Evolutionary conservation across 2,797 vertebrate species (phyloP).

Genomic region (Myripristis murdjan): DNA sequence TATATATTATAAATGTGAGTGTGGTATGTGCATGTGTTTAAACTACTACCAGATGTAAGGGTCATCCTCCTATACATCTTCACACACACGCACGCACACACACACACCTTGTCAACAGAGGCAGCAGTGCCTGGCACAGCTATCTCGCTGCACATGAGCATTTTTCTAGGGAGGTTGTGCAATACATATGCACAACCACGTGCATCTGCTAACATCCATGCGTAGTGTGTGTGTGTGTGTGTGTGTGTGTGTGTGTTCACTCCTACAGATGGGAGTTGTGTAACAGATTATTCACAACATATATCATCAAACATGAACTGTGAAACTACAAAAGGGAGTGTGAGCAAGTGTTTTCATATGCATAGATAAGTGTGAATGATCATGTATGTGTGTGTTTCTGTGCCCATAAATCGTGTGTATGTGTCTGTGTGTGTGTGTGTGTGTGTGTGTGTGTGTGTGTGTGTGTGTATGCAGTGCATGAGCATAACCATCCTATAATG

Average conservation of each 20-base stretch:
- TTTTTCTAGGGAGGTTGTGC: slow-evolving; percentile 26
- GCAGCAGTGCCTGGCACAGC: slow-evolving; percentile 73
- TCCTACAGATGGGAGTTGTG: no score
- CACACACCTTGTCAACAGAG: slow-evolving; percentile 57
- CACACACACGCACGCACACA: slow-evolving; percentile 30
- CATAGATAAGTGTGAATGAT: no score
- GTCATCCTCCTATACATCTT: slow-evolving; percentile 29
- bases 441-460: no score
- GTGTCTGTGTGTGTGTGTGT: no score
- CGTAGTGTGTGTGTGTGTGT: not conserved
- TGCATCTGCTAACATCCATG: not conserved
- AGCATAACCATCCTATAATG: no score
- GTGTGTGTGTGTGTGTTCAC: not conserved
- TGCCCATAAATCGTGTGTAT: no score
- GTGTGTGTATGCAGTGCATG: no score
- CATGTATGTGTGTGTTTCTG: no score
- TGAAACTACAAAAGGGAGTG: no score
- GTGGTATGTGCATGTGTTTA: slow-evolving; percentile 43
- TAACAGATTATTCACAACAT: no score
- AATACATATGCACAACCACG: slow-evolving; percentile 12
- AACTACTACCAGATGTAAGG: slow-evolving; percentile 66
- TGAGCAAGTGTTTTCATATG: no score
- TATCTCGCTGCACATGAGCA: slow-evolving; percentile 50
- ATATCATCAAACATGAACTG: no score
- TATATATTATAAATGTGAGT: slow-evolving; percentile 36